These are phyloP conservation scores for Homarus gammarus DNA, from an alignment of 2,888 invertebrate genomes.

Conservation along the genomic window DNA sequence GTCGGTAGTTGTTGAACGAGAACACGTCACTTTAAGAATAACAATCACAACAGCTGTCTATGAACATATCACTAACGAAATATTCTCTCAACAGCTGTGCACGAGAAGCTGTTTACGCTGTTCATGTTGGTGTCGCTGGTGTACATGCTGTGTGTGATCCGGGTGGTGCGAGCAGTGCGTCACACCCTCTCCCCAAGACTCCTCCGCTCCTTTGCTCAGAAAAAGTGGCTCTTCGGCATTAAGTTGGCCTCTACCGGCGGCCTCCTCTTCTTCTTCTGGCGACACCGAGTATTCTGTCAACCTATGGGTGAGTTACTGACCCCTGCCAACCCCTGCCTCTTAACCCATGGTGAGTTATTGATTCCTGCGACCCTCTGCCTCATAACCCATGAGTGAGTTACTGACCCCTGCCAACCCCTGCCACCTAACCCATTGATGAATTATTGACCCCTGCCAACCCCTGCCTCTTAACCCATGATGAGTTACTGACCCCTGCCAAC, in stretches of 20 bases:
- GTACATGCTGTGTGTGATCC: conserved; percentile 75
- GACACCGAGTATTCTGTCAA: conserved; percentile 92
- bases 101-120: conserved; percentile 93
- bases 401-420: no score
- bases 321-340: no score
- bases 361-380: no score
- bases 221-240: conserved; percentile 87
- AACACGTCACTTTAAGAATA: no score
- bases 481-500: no score
- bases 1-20: no score
- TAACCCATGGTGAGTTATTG: no score
- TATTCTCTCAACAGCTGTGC: conserved; percentile 84
- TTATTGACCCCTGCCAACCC: no score
- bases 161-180: conserved; percentile 81
- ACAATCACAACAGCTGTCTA: no score
- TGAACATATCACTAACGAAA: no score
- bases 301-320: conserved; percentile 86
- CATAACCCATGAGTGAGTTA: conserved; percentile 46
- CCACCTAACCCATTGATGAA: no score
- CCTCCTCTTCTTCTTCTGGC: conserved; percentile 91
- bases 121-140: conserved; percentile 90
- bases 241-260: conserved; percentile 88
- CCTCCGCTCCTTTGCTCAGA: conserved; percentile 81
- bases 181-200: conserved; percentile 79
- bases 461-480: no score